phyloP scores from a whole-genome alignment of 2,113 vertebrate species.

The Tragelaphus imberbis region DNA sequence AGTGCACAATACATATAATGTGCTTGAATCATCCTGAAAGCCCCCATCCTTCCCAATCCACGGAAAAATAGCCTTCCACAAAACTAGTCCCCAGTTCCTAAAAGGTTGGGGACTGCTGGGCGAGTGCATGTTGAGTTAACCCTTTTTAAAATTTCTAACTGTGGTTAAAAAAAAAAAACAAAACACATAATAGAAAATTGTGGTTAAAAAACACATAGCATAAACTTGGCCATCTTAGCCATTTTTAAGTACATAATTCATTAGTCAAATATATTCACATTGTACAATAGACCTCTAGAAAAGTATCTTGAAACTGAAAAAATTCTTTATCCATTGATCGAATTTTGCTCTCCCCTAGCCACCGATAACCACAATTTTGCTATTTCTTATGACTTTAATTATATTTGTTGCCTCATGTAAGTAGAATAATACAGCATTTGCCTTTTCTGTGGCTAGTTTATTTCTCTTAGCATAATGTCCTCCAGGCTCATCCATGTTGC shows the following conservation, averaged over 20 bases:
- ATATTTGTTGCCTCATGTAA: not conserved
- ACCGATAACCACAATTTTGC: not conserved
- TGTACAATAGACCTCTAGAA: not conserved
- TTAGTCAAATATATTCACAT: not conserved
- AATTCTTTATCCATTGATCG: not conserved
- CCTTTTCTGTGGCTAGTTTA: not conserved
- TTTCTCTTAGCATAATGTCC: not conserved
- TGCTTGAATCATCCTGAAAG: not conserved
- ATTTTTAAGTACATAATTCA: not conserved
- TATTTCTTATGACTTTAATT: not conserved
- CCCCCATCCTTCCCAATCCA: not conserved
- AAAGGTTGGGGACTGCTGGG: not conserved
- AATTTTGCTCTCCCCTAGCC: not conserved
- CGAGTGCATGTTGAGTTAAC: not conserved
- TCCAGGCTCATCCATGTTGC: not conserved
- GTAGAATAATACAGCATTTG: not conserved
- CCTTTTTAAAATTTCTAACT: not conserved
- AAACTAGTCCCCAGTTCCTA: not conserved
- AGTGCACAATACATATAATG: not conserved
- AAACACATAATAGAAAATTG: not conserved
- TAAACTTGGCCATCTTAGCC: not conserved
- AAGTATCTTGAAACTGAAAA: not conserved
- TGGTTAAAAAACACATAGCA: not conserved
- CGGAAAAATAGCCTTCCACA: not conserved
- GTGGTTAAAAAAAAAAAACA: not conserved